A percentile compares a stretch with the other conserved stretches of the same genome.
Conservation (phyloP, 2,888 invertebrate species). For the Mesorhabditis sp. region DNA sequence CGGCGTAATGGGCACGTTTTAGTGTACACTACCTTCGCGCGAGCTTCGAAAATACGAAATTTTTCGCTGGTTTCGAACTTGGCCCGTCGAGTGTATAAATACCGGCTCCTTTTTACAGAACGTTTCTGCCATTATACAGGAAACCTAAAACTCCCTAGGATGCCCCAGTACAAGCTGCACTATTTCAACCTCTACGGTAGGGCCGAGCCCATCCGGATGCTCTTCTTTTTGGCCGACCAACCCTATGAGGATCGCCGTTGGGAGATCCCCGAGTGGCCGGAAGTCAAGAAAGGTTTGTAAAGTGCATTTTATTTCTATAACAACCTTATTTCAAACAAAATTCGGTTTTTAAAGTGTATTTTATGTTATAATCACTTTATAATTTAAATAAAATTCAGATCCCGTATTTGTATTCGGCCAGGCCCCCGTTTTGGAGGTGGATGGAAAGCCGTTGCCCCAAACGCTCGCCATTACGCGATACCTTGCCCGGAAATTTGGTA, state of each 20-base stretch:
- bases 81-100: too few species aligned
- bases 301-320: neutral
- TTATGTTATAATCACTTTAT: neutral
- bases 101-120: too few species aligned
- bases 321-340: neutral
- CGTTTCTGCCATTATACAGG: too few species aligned
- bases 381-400: neutral
- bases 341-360: neutral
- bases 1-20: too few species aligned
- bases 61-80: too few species aligned
- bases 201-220: constrained; percentile 16
- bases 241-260: neutral
- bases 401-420: neutral
- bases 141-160: neutral
- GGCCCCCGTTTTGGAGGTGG: neutral
- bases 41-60: too few species aligned
- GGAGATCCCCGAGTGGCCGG: neutral
- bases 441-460: constrained; percentile 5
- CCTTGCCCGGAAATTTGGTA: neutral
- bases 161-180: constrained; percentile 12
- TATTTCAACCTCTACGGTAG: constrained; percentile 16
- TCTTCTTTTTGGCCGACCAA: constrained; percentile 8
- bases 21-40: too few species aligned
- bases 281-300: neutral
- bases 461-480: neutral